These are phyloP conservation scores for Lepidocolaptes lacrymiger DNA, from an alignment of 2,797 vertebrate species.

Conservation along the genomic window DNA sequence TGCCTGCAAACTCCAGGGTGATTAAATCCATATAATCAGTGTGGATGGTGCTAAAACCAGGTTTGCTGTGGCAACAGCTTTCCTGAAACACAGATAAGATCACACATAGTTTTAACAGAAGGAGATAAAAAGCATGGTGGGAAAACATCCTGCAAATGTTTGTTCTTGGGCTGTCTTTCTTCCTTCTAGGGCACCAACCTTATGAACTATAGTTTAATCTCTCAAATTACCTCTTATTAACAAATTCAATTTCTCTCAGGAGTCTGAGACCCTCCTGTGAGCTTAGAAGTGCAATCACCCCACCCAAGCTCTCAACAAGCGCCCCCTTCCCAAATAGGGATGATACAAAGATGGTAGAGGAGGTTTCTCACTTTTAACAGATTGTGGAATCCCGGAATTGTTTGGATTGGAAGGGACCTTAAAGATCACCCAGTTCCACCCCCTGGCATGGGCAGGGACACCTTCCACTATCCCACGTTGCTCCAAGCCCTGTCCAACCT, in stretches of 20 bases:
- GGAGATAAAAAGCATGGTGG: not conserved
- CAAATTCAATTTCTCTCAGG: not conserved
- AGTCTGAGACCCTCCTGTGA: not conserved
- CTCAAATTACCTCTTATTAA: not conserved
- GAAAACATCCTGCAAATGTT: not conserved
- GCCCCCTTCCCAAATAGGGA: not conserved
- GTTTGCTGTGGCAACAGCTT: not conserved
- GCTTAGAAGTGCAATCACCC: not conserved
- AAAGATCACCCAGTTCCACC: accelerated
- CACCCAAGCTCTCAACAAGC: not conserved
- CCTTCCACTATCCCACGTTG: not conserved
- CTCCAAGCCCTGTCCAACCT: not conserved
- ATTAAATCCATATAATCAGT: not conserved
- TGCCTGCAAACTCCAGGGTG: not conserved
- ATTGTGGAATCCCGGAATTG: not conserved
- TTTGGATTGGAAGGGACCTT: not conserved
- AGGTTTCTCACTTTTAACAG: not conserved
- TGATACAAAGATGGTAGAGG: not conserved
- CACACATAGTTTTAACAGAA: not conserved
- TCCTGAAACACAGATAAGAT: not conserved
- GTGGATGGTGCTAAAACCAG: no score
- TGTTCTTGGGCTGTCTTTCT: not conserved
- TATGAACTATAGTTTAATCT: not conserved
- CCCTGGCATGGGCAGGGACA: not conserved
- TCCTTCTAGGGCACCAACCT: not conserved